Conservation (phyloP, 2,888 invertebrate species). For the Euzetes globulus region DNA sequence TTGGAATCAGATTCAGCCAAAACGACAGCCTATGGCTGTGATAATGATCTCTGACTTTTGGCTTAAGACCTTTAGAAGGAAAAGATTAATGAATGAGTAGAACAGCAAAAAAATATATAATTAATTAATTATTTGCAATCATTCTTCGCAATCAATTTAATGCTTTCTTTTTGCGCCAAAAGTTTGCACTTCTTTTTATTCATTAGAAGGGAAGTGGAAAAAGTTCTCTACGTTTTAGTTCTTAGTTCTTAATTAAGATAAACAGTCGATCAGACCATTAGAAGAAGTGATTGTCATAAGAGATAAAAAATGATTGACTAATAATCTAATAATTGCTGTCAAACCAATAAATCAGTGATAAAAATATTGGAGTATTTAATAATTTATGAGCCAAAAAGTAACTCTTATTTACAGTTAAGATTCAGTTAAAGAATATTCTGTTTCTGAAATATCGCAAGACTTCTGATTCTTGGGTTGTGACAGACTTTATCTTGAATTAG, state of each 20-base stretch:
- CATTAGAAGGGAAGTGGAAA: too few relatives aligned
- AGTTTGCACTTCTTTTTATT: not conserved
- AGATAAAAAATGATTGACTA: conserved; percentile 8
- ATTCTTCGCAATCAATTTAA: not conserved
- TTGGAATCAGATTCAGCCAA: conserved; percentile 63
- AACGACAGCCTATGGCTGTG: conserved; percentile 47
- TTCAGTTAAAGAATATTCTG: too few relatives aligned
- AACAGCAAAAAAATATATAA: not conserved
- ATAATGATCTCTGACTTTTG: conserved; percentile 46
- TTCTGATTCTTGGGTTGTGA: too few relatives aligned
- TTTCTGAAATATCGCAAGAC: too few relatives aligned
- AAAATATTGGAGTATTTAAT: too few relatives aligned
- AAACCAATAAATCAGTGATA: not conserved
- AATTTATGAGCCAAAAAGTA: too few relatives aligned
- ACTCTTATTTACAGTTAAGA: too few relatives aligned
- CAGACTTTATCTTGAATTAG: too few relatives aligned
- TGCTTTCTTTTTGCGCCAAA: not conserved
- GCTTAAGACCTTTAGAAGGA: conserved; percentile 9
- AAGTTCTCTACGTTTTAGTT: too few relatives aligned
- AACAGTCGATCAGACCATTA: not conserved
- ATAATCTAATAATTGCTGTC: conserved; percentile 7
- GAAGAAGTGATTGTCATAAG: not conserved
- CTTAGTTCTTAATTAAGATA: not conserved
- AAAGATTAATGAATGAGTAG: not conserved
- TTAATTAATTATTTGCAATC: not conserved